phyloP scores from a whole-genome alignment of 2,797 vertebrate genomes.

The Catostomus latipinnis region DNA sequence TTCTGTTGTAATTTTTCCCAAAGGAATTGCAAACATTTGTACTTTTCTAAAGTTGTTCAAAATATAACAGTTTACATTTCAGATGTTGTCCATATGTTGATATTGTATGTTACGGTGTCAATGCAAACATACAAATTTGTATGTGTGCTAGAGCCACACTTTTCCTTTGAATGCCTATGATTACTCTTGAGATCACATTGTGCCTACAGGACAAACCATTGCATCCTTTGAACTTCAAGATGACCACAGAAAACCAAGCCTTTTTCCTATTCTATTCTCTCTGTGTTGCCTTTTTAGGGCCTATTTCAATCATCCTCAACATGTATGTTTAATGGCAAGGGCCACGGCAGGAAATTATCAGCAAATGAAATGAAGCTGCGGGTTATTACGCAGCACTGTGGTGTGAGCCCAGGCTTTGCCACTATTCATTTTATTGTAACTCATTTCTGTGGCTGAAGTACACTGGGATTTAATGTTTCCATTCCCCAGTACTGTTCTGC shows the following conservation, averaged over 20 bases:
- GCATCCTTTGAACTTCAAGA: slow-evolving; percentile 9
- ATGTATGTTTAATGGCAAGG: slow-evolving; percentile 93
- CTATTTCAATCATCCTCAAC: slow-evolving; percentile 89
- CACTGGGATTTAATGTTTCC: slow-evolving; percentile 97
- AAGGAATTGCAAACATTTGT: too few relatives aligned
- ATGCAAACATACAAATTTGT: too few relatives aligned
- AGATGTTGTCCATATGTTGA: too few relatives aligned
- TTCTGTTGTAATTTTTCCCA: too few relatives aligned
- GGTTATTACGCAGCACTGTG: slow-evolving; percentile 85
- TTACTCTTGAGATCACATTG: too few relatives aligned
- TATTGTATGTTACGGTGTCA: too few relatives aligned
- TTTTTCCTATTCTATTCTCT: slow-evolving; percentile 50
- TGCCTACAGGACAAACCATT: background rate
- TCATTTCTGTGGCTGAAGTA: slow-evolving; percentile 95
- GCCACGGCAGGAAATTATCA: slow-evolving; percentile 92
- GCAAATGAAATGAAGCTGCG: slow-evolving; percentile 91
- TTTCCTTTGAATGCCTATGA: too few relatives aligned
- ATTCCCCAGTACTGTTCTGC: slow-evolving; percentile 98
- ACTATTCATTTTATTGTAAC: slow-evolving; percentile 96
- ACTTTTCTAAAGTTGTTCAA: too few relatives aligned
- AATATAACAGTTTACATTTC: too few relatives aligned
- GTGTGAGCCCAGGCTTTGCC: slow-evolving; percentile 80
- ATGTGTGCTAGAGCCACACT: too few relatives aligned
- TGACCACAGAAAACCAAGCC: background rate
- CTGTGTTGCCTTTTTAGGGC: slow-evolving; percentile 80